Percentiles rank a stretch among this genome's conserved stretches.
phyloP scores from a whole-genome alignment of 2,113 vertebrate species.

The Heterotilapia buettikoferi region DNA sequence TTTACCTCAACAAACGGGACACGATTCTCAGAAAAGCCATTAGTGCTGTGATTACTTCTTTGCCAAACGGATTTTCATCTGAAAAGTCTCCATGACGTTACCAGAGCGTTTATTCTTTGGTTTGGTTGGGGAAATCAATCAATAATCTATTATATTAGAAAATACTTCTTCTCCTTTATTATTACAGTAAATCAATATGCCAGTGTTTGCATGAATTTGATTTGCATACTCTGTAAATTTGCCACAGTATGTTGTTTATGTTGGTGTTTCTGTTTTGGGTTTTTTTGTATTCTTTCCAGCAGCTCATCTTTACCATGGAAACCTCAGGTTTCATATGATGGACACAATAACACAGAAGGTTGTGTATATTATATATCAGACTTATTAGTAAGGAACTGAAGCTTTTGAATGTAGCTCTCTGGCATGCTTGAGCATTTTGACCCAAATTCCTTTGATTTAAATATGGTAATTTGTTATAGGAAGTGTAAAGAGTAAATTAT shows the following conservation, averaged over 20 bases:
- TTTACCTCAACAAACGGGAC: neutral
- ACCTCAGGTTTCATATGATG: neutral
- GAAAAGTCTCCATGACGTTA: neutral
- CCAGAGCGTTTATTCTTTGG: neutral
- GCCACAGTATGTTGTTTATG: neutral
- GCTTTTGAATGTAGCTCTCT: neutral
- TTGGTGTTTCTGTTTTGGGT: neutral
- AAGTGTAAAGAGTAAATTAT: neutral
- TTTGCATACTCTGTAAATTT: neutral
- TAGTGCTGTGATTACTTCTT: conserved; percentile 9
- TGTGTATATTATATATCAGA: conserved; percentile 4
- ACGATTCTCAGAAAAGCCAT: neutral
- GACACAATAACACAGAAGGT: neutral
- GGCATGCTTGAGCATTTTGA: neutral
- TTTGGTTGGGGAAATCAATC: neutral
- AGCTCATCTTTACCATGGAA: neutral
- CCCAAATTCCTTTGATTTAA: conserved; percentile 12
- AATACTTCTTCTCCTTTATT: neutral
- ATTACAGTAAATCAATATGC: neutral
- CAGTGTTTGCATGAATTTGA: neutral
- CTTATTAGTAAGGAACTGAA: conserved; percentile 3
- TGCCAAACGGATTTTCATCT: conserved; percentile 15
- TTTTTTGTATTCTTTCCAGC: neutral
- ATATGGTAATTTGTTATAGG: neutral
- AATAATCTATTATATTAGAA: neutral